Conservation (phyloP, 2,113 vertebrate species). For the Gadus macrocephalus region DNA sequence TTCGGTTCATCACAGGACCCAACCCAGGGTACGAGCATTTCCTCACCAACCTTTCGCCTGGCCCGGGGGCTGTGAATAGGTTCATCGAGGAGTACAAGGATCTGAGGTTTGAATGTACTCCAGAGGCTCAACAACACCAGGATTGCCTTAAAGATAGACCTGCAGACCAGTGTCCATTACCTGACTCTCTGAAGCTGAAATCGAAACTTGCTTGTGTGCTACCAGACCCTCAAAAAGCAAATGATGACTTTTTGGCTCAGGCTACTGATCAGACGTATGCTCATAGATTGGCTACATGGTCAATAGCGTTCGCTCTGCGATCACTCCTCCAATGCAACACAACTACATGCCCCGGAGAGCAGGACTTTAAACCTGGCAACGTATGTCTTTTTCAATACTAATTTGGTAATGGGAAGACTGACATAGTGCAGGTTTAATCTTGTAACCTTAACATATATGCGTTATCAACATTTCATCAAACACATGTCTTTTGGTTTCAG, state of each 20-base stretch:
- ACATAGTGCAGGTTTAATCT: neutral
- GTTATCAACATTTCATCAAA: neutral
- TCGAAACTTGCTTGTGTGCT: constrained; percentile 36
- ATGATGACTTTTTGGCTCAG: constrained; percentile 38
- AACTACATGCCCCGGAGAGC: constrained; percentile 38
- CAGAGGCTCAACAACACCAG: constrained; percentile 22
- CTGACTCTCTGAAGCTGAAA: constrained; percentile 12
- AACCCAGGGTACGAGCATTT: constrained; percentile 49
- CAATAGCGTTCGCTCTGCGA: constrained; percentile 49
- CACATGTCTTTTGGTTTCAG: constrained; percentile 28
- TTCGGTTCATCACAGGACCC: constrained; percentile 47
- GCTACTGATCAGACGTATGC: constrained; percentile 36
- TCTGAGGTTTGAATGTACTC: constrained; percentile 39
- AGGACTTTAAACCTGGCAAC: constrained; percentile 46
- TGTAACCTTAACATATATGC: neutral
- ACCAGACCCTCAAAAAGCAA: constrained; percentile 25
- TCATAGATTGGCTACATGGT: constrained; percentile 43
- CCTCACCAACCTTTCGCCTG: constrained; percentile 36
- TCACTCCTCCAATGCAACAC: constrained; percentile 47
- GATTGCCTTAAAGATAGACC: constrained; percentile 22
- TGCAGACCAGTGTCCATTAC: neutral
- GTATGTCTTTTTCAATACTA: constrained; percentile 26
- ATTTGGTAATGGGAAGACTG: neutral
- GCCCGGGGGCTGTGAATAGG: constrained; percentile 34
- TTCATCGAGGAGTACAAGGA: constrained; percentile 57